Evolutionary conservation across 37 sponge, comb jelly and placozoan genomes (phyloP).

Genomic region (Chondrosia reniformis): DNA sequence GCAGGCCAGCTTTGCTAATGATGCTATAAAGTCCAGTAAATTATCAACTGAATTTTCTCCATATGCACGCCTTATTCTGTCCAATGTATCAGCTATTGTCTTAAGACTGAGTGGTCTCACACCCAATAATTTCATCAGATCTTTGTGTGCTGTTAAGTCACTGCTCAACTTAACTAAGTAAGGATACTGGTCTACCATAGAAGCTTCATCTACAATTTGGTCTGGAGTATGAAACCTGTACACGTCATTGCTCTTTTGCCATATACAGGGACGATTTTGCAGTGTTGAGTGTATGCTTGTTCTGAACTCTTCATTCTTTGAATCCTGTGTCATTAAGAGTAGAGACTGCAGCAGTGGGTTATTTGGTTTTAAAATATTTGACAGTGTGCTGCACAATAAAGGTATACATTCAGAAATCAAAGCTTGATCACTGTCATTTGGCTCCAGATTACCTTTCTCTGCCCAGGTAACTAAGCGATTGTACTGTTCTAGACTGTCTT

Average conservation of each 20-base stretch:
- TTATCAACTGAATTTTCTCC: no score
- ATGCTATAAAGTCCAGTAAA: neutral
- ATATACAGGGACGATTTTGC: conserved; percentile 24
- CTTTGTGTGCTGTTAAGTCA: neutral
- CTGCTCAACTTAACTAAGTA: conserved; percentile 34
- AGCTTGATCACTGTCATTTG: neutral
- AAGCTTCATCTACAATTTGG: conserved; percentile 13
- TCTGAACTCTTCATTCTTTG: no score
- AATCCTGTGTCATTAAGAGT: neutral
- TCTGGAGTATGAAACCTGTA: neutral
- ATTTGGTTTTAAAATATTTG: no score
- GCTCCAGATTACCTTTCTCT: neutral
- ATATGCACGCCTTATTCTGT: no score
- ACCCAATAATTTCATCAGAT: conserved; percentile 33
- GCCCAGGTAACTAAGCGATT: conserved; percentile 1
- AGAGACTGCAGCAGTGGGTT: neutral
- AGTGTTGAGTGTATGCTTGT: neutral
- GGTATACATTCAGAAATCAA: neutral
- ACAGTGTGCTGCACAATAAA: conserved; percentile 26
- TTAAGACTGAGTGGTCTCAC: neutral
- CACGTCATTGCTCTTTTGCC: conserved; percentile 21
- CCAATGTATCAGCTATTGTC: neutral
- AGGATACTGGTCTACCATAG: neutral
- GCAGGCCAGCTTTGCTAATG: neutral
- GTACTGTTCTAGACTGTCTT: conserved; percentile 20